Conservation (phyloP, 35 echinoderm and acorn worm species). For the Lytechinus variegatus region DNA sequence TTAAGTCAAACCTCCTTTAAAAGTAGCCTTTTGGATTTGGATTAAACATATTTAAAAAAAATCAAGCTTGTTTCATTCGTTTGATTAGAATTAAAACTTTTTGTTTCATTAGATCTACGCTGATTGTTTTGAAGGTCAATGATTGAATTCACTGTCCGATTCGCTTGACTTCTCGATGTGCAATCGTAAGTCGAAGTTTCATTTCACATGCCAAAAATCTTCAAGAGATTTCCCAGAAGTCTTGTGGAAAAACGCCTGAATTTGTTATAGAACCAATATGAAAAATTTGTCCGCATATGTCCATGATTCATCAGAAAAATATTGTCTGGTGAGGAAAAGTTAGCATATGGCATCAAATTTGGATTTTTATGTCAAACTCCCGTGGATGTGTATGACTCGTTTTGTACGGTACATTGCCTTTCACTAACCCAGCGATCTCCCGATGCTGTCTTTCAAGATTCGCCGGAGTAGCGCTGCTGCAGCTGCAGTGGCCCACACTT, state of each 20-base stretch:
- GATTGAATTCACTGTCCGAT: neutral
- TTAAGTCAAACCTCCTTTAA: too few species aligned
- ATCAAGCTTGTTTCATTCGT: too few species aligned
- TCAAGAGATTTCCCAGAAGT: neutral
- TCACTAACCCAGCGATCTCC: neutral
- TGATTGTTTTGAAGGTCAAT: neutral
- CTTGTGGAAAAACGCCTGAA: neutral
- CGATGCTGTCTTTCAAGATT: neutral
- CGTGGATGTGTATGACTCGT: neutral
- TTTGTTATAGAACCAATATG: neutral
- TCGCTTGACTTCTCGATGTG: neutral
- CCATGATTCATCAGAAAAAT: conserved; percentile 19
- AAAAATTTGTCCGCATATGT: conserved; percentile 2
- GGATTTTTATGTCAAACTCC: neutral
- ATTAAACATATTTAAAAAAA: too few species aligned
- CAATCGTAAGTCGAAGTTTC: neutral
- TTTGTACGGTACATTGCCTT: neutral
- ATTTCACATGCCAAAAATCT: neutral
- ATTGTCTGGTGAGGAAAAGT: neutral
- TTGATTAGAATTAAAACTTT: neutral
- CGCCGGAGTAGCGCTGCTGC: neutral
- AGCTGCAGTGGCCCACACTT: neutral
- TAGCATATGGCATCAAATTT: neutral
- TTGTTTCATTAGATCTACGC: neutral
- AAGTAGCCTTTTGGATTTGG: too few species aligned